These are phyloP conservation scores for Pomacea maculata DNA, from an alignment of 1,140 invertebrate genomes.

Conservation along the genomic window DNA sequence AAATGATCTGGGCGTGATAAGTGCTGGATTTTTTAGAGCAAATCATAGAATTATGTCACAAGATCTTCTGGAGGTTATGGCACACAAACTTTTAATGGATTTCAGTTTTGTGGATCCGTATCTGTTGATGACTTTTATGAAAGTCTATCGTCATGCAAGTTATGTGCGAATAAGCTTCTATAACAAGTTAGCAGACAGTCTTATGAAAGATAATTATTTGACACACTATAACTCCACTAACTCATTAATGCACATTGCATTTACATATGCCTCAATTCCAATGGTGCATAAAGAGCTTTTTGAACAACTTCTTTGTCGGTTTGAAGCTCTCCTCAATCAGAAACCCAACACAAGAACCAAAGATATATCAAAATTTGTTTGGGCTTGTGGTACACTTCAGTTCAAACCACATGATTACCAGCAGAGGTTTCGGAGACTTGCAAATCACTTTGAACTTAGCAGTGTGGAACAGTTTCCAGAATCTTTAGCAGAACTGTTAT, in stretches of 20 bases:
- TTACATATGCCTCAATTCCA: slow-evolving; percentile 8
- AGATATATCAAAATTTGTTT: slow-evolving; percentile 21
- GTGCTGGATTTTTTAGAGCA: slow-evolving; percentile 18
- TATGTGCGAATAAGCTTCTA: slow-evolving; percentile 18
- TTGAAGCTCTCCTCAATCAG: neutral
- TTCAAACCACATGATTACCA: slow-evolving; percentile 6
- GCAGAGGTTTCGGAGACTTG: neutral
- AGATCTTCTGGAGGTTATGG: slow-evolving; percentile 19
- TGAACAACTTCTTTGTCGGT: slow-evolving; percentile 7
- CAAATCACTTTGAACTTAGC: neutral
- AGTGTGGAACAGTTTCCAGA: neutral
- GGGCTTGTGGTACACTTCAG: slow-evolving; percentile 22
- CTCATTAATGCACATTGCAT: slow-evolving; percentile 22
- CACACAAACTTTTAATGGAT: slow-evolving; percentile 13
- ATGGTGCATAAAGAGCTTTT: slow-evolving; percentile 6
- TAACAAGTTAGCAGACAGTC: slow-evolving; percentile 8
- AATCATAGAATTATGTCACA: slow-evolving; percentile 16
- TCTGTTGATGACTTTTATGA: slow-evolving; percentile 14
- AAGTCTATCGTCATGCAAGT: slow-evolving; percentile 11
- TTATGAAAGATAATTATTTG: neutral
- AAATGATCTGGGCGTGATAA: slow-evolving; percentile 19
- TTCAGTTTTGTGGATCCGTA: neutral
- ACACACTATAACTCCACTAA: slow-evolving; percentile 6
- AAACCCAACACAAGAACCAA: neutral
- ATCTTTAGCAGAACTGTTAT: slow-evolving; percentile 17